These are phyloP conservation scores for Agrotis ipsilon DNA, from an alignment of 2,888 invertebrate species.

Conservation along the genomic window DNA sequence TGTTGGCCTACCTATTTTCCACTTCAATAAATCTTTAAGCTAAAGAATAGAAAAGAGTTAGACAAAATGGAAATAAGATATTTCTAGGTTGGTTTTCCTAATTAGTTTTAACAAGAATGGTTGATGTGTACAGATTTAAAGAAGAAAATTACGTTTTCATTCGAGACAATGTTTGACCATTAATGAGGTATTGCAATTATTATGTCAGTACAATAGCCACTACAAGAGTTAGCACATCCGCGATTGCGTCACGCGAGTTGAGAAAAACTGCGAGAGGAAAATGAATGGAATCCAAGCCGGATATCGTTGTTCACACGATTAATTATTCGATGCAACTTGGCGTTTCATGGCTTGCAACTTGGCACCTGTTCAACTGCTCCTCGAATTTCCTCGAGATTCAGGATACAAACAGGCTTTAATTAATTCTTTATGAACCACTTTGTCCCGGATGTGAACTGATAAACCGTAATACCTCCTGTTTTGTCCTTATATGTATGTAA, in stretches of 20 bases:
- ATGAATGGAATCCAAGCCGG: constrained; percentile 87
- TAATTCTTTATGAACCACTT: constrained; percentile 71
- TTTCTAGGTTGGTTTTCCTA: background rate
- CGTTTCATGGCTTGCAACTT: constrained; percentile 64
- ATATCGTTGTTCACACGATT: constrained; percentile 86
- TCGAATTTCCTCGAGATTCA: constrained; percentile 80
- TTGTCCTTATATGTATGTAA: constrained; percentile 36
- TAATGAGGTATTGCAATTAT: constrained; percentile 69
- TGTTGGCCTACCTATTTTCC: background rate
- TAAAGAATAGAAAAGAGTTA: background rate
- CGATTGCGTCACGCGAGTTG: constrained; percentile 83
- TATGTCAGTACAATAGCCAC: constrained; percentile 69
- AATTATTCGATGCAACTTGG: constrained; percentile 70
- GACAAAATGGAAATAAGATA: background rate
- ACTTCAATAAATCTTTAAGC: background rate
- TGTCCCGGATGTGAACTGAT: constrained; percentile 74
- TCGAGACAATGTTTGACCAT: constrained; percentile 49
- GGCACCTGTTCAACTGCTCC: constrained; percentile 73
- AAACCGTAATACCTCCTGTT: constrained; percentile 50
- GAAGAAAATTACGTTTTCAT: constrained; percentile 22
- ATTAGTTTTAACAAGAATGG: background rate
- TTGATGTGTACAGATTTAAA: constrained; percentile 6
- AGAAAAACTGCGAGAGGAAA: constrained; percentile 87
- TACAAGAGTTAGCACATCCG: constrained; percentile 77
- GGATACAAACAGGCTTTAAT: constrained; percentile 81